Conservation (phyloP, 2,113 vertebrate species). For the Labrus mixtus region DNA sequence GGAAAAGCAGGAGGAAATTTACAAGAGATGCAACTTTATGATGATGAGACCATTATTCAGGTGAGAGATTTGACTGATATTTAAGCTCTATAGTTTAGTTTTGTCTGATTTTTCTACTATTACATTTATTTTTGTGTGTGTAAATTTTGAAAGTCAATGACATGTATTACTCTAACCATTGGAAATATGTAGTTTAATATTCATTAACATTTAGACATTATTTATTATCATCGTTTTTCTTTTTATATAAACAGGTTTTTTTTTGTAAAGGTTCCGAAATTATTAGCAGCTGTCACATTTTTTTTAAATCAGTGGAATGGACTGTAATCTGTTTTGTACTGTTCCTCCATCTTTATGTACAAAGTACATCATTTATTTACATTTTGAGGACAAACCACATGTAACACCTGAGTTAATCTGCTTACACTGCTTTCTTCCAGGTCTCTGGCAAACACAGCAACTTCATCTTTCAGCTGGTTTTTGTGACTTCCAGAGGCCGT, state of each 20-base stretch:
- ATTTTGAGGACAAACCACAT: background rate
- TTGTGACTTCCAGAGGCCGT: conserved; percentile 60
- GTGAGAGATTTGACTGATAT: conserved; percentile 9
- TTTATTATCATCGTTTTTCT: background rate
- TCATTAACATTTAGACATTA: background rate
- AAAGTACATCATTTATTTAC: background rate
- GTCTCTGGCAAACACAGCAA: conserved; percentile 56
- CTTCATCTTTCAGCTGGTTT: conserved; percentile 57
- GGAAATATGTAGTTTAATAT: background rate
- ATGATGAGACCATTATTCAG: conserved; percentile 49
- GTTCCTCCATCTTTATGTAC: background rate
- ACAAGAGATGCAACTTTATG: conserved; percentile 15
- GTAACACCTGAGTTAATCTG: background rate
- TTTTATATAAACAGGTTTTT: background rate
- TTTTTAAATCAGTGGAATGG: background rate
- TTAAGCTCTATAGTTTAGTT: background rate
- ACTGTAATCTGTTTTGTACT: background rate
- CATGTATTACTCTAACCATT: background rate
- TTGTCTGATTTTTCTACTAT: background rate
- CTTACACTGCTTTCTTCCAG: conserved; percentile 22
- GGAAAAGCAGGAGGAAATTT: fast-evolving
- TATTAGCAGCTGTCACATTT: background rate
- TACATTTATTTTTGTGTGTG: no score
- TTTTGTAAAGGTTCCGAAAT: background rate
- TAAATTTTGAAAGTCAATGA: no score